Percentiles rank a stretch among this genome's conserved stretches.
Conservation (phyloP, 1,140 invertebrate genomes). For the Aphaenogaster ashmeadi region DNA sequence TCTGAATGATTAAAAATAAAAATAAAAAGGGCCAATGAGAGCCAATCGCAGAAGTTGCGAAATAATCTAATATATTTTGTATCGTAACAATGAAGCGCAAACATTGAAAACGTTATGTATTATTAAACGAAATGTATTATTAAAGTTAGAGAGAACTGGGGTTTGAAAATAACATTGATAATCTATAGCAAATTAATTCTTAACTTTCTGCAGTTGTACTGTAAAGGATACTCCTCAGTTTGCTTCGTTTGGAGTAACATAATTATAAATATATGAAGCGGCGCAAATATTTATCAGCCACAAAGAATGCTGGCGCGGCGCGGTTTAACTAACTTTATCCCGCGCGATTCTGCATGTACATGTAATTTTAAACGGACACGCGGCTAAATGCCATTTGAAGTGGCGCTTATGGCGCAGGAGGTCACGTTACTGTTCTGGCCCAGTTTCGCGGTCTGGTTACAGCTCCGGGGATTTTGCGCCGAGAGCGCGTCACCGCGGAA, state of each 20-base stretch:
- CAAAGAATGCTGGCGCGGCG: neutral
- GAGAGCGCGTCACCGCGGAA: constrained; percentile 20
- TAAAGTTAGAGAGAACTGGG: too few species aligned
- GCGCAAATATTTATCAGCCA: neutral
- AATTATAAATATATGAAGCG: constrained; percentile 8
- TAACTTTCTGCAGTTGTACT: neutral
- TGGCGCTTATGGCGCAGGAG: neutral
- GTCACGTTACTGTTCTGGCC: constrained; percentile 16
- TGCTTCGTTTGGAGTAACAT: neutral
- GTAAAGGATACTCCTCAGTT: neutral
- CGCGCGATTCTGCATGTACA: neutral
- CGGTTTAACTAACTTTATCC: constrained; percentile 1
- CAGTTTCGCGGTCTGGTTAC: neutral
- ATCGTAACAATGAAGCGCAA: too few species aligned
- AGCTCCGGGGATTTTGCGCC: constrained; percentile 15
- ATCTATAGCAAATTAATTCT: neutral
- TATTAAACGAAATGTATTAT: too few species aligned
- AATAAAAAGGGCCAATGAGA: too few species aligned
- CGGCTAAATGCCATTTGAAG: neutral
- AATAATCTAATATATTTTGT: too few species aligned
- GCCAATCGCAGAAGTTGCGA: too few species aligned
- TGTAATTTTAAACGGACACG: constrained; percentile 25
- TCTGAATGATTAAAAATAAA: too few species aligned
- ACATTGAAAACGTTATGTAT: too few species aligned
- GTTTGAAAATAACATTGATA: too few species aligned